phyloP scores from a whole-genome alignment of 2,888 invertebrate species.

The Eristalis intricaria region DNA sequence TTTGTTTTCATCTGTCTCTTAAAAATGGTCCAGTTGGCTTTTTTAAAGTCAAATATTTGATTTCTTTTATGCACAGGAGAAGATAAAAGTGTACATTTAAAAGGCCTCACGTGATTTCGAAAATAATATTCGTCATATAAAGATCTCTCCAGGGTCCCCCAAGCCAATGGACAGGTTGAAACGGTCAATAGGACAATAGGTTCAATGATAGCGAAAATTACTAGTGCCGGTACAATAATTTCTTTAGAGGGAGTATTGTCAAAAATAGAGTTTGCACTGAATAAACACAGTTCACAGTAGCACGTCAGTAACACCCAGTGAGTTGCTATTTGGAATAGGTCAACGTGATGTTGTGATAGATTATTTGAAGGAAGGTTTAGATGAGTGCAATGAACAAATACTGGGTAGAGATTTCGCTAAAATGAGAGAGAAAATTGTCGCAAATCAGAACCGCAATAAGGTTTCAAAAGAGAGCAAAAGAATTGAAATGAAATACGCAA shows the following conservation, averaged over 20 bases:
- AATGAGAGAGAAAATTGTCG: too few relatives aligned
- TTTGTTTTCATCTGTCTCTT: too few relatives aligned
- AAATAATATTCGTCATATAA: conserved; percentile 15
- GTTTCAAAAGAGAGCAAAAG: conserved; percentile 10
- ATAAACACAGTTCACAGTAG: conserved; percentile 74
- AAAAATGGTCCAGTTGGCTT: too few relatives aligned
- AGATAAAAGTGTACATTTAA: too few relatives aligned
- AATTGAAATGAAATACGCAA: conserved; percentile 12
- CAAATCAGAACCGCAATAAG: conserved; percentile 25
- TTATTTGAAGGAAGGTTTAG: too few relatives aligned
- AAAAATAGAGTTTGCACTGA: conserved; percentile 72
- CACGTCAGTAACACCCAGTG: conserved; percentile 27
- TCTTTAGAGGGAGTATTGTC: conserved; percentile 37
- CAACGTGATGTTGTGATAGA: too few relatives aligned
- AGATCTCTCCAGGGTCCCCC: conserved; percentile 21
- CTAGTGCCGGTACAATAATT: not conserved
- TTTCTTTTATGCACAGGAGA: too few relatives aligned
- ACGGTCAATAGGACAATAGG: not conserved
- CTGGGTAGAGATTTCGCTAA: too few relatives aligned
- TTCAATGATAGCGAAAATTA: conserved; percentile 14
- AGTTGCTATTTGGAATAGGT: too few relatives aligned
- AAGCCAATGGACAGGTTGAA: conserved; percentile 24
- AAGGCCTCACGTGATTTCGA: too few relatives aligned
- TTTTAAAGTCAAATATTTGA: too few relatives aligned
- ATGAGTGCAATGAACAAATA: too few relatives aligned